Base-by-base conservation (phyloP, 2,888 invertebrate genomes). In the Alentia gelatinosa region DNA sequence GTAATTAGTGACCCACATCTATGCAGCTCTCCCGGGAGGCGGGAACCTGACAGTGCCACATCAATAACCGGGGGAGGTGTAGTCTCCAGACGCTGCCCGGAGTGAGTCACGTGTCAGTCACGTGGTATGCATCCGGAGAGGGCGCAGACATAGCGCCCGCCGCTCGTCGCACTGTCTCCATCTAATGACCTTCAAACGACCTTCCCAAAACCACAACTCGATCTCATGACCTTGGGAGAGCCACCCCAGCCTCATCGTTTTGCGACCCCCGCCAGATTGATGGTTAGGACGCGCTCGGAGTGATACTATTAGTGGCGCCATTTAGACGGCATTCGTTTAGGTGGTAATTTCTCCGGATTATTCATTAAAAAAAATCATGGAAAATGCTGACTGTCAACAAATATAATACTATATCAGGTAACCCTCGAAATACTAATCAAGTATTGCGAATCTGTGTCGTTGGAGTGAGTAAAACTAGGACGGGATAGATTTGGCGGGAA, bases 171-270 rank as follows among this genome's bases (percentile, higher is more conserved):
- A 68, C 68, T 68, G 68, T 68, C 68, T 68, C 68, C 68, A 30
- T 68, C 68, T 68, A 30, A 26, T 68, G 68, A 68, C 68, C 68
- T 68, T 68, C n/a, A 68, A 68, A 68, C 68, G 68, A 68, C 68
- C 68, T 68, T 68, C 30, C 9, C n/a, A 30, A 68, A 68, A 68
- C 68, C 68, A 68, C 68, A 68, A 68, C 68, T 68, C 68, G 68
- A 68, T 68, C 68, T 68, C n/a, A 26, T 68, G 68, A 68, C 68
- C 68, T 68, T 68, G 30, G 68, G 30, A 68, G 30, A 30, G 68
- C 12, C 26, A 26, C 12, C 56, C 5, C 30, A 30, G 68, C 68
- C 68, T 26, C 68, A 30, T 30, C 5, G 30, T 30, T 26, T 30
- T 30, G 68, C 68, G n/a, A 68, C 26, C n/a, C 47, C 68, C 5